Conservation (phyloP, 1,140 invertebrate species). For the Drosophila rufa region DNA sequence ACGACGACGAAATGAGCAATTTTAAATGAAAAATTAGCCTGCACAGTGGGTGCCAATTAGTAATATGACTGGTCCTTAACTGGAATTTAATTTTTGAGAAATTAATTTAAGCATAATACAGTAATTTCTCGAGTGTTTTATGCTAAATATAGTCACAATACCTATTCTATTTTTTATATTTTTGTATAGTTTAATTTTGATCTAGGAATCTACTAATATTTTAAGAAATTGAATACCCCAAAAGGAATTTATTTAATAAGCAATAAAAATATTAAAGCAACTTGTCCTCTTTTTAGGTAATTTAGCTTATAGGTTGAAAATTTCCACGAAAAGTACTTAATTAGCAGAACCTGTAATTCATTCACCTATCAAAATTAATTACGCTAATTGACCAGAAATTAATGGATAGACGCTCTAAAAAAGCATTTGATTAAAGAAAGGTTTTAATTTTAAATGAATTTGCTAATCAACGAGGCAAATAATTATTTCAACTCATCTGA, state of each 20-base stretch:
- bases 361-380: neutral
- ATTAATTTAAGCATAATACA: neutral
- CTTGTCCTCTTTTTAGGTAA: neutral
- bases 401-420: neutral
- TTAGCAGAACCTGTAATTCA: neutral
- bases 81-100: neutral
- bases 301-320: neutral
- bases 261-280: neutral
- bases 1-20: slow-evolving; percentile 23
- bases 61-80: no score
- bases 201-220: neutral
- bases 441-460: slow-evolving; percentile 1
- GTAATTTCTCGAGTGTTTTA: neutral
- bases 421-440: slow-evolving; percentile 1
- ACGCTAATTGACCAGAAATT: neutral
- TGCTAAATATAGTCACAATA: neutral
- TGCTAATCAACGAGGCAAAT: slow-evolving; percentile 1
- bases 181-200: neutral
- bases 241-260: no score
- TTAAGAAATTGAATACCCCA: no score
- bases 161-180: neutral
- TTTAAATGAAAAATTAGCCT: slow-evolving; percentile 9
- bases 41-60: slow-evolving; percentile 5
- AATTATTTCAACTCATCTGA: neutral
- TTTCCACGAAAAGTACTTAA: neutral